Base-by-base conservation (phyloP, 2,113 vertebrate genomes). In the Carollia perspicillata region DNA sequence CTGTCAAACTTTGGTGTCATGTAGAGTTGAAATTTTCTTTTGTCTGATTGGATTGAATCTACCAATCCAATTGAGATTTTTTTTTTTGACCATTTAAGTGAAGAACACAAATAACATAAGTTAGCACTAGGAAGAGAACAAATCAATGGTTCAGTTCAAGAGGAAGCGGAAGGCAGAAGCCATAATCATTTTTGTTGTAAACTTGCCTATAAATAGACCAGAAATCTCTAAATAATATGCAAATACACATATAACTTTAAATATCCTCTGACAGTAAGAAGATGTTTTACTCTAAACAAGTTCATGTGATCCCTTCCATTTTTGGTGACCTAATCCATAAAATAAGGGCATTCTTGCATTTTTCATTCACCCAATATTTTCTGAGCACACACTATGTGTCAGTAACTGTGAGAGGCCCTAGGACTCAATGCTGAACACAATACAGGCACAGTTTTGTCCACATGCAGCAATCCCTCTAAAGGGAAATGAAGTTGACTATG, bases 81-180 rank as follows among this genome's bases (percentile, higher is more conserved):
- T 28, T 28, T 81, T 22, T 55, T 55, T 55, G 14, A 90, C 35
- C 79, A 42, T 72, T 51, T 90, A 79, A 80, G 30, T 74, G 69
- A 90, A 88, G 69, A 37, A n/a, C 51, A 69, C 30, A 90, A 58
- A 4, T 33, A 81, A 77, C 14, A 6, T 72, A 42, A 10, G 6
- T 66, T 81, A 90, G 26, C 23, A 44, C 28, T 47, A 75, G n/a
- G 22, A 92, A 94, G 55, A 93, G 87, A 84, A 95, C 84, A 88
- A 83, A 40, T 23, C 68, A 92, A 44, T 63, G 49, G n/a, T 22
- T 5, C 55, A 42, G 17, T 49, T 78, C 51, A 72, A 86, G 53
- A 83, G 6, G n/a, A 26, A 85, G 51, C 68, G 58, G 12, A 66
- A 69, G 30, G 51, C 23, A 92, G 80, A 69, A 69, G 84, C 26